Conservation (phyloP, 2,888 invertebrate genomes). For the Xanthorhoe designata region DNA sequence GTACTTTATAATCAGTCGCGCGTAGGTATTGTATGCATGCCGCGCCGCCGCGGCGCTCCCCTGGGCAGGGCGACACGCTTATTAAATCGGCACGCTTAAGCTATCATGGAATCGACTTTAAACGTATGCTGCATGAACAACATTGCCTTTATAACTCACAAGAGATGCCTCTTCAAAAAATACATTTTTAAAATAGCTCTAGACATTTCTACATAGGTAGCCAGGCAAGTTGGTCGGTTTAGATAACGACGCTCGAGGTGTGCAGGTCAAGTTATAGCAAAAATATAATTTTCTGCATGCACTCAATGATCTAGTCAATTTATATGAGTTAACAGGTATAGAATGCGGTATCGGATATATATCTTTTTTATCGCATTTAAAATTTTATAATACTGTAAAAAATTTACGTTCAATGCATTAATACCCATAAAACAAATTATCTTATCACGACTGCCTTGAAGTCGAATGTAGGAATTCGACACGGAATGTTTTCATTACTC, state of each 20-base stretch:
- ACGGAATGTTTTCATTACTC: conserved; percentile 4
- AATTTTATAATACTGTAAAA: not conserved
- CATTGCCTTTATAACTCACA: not conserved
- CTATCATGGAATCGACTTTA: conserved; percentile 19
- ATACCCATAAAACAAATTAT: conserved; percentile 9
- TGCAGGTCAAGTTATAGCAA: no score
- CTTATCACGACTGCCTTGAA: conserved; percentile 6
- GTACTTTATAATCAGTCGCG: conserved; percentile 9
- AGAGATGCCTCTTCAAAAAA: not conserved
- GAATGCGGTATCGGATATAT: not conserved
- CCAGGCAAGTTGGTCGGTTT: no score
- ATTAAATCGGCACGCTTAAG: conserved; percentile 27
- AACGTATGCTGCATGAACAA: conserved; percentile 5
- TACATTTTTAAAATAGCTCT: no score
- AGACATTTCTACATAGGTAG: no score
- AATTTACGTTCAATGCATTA: conserved; percentile 1
- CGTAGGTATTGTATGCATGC: not conserved
- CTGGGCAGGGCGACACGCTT: conserved; percentile 21
- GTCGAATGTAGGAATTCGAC: not conserved
- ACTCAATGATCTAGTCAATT: no score
- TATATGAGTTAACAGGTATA: not conserved
- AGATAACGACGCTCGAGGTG: no score
- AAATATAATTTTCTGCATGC: no score
- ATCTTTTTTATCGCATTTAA: conserved; percentile 3
- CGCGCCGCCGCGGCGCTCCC: conserved; percentile 4